phyloP scores from a whole-genome alignment of 2,888 invertebrate genomes.

The Platyscelio sp. region DNA sequence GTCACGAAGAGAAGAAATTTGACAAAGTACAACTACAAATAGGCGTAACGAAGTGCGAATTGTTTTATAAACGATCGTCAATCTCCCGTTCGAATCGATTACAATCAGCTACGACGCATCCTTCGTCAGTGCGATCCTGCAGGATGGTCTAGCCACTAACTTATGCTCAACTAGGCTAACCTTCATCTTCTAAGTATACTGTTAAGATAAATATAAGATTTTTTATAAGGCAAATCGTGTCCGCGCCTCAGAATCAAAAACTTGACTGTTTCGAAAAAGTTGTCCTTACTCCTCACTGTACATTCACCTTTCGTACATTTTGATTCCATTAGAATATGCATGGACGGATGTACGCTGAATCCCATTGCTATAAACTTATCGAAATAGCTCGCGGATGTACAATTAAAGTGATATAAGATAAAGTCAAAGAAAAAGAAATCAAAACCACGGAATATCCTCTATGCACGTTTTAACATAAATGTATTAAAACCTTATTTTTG shows the following conservation, averaged over 20 bases:
- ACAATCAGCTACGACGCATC: conserved; percentile 84
- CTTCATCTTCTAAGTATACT: conserved; percentile 79
- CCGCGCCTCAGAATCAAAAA: conserved; percentile 41
- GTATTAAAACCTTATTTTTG: neutral
- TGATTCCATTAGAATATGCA: conserved; percentile 21
- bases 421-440: neutral
- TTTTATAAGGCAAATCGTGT: conserved; percentile 42
- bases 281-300: conserved; percentile 38
- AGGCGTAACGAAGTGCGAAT: conserved; percentile 17
- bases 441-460: neutral
- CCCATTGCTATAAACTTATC: conserved; percentile 23
- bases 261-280: neutral
- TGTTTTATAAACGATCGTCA: conserved; percentile 48
- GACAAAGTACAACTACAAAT: conserved; percentile 52
- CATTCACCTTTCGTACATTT: conserved; percentile 17
- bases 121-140: conserved; percentile 61
- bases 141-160: conserved; percentile 83
- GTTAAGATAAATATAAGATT: conserved; percentile 67
- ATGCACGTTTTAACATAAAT: neutral
- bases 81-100: conserved; percentile 72
- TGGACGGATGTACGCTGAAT: neutral
- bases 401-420: conserved; percentile 19
- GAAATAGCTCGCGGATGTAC: neutral
- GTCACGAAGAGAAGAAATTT: too few species aligned
- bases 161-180: conserved; percentile 84